These are phyloP conservation scores for Urocolius indicus DNA, from an alignment of 2,113 vertebrate genomes.

Conservation along the genomic window DNA sequence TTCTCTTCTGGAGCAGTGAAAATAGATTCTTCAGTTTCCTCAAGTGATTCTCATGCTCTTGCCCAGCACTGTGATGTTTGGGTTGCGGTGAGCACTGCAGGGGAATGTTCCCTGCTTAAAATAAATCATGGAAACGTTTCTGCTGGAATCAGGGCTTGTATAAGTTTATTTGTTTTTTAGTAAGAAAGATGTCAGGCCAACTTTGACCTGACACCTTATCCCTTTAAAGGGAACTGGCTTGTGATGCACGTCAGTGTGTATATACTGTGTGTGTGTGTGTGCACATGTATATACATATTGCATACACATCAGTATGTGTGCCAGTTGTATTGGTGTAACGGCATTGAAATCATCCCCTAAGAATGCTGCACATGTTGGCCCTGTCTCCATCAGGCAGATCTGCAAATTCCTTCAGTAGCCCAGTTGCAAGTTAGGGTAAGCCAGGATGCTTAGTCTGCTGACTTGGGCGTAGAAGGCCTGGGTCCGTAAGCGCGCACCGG, in stretches of 20 bases:
- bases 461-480: fast-evolving
- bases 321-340: not conserved
- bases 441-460: not conserved
- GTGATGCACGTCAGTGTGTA: not conserved
- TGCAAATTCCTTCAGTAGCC: not conserved
- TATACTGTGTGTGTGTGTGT: not conserved
- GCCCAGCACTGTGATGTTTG: slow-evolving; percentile 49
- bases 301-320: not conserved
- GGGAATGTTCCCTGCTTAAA: slow-evolving; percentile 70
- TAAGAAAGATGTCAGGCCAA: slow-evolving; percentile 7
- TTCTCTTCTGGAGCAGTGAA: slow-evolving; percentile 29
- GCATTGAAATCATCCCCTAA: not conserved
- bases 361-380: not conserved
- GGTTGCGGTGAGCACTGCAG: slow-evolving; percentile 54
- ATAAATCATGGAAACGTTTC: slow-evolving; percentile 68
- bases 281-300: fast-evolving
- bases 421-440: not conserved
- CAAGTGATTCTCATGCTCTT: slow-evolving; percentile 62
- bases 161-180: slow-evolving; percentile 5
- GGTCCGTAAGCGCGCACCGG: fast-evolving
- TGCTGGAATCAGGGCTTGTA: slow-evolving; percentile 38
- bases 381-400: not conserved
- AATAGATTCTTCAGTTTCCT: slow-evolving; percentile 45
- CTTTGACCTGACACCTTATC: slow-evolving; percentile 10
- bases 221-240: not conserved